A percentile compares a stretch with the other conserved stretches of the same genome.
These are phyloP conservation scores for Anomalospiza imberbis DNA, from an alignment of 2,797 vertebrate species.

Conservation along the genomic window DNA sequence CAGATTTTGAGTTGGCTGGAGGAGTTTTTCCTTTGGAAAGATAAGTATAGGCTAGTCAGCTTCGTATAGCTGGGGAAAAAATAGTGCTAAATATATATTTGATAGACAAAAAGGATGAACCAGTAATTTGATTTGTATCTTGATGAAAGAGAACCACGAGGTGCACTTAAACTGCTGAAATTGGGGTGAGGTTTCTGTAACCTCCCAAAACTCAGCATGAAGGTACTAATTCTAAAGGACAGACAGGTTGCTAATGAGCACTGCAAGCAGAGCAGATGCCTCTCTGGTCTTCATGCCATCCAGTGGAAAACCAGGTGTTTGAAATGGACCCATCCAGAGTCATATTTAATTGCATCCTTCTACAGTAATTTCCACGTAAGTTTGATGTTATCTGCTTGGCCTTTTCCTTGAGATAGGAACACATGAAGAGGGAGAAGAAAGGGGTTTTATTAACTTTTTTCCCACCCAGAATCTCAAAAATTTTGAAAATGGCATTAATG, in stretches of 20 bases:
- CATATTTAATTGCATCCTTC: not conserved
- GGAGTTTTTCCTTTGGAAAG: not conserved
- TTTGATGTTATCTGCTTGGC: not conserved
- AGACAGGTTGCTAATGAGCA: not conserved
- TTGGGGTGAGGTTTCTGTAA: not conserved
- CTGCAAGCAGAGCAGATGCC: not conserved
- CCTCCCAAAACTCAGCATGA: not conserved
- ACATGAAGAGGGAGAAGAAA: not conserved
- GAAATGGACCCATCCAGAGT: not conserved
- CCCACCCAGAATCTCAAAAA: not conserved
- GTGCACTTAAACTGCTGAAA: not conserved
- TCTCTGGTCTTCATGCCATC: not conserved
- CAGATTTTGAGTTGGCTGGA: conserved; percentile 10
- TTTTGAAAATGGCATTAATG: not conserved
- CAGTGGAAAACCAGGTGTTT: not conserved
- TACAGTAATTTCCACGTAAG: not conserved
- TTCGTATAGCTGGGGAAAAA: not conserved
- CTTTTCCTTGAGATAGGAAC: not conserved
- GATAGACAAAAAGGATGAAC: not conserved
- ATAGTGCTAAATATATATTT: not conserved
- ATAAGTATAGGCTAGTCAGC: conserved; percentile 17
- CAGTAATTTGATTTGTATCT: not conserved
- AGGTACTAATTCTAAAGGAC: not conserved
- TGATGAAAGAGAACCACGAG: not conserved
- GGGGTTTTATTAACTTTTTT: not conserved